Evolutionary conservation across 1,140 invertebrate genomes (phyloP).

Genomic region (Drosophila nebulosa): DNA sequence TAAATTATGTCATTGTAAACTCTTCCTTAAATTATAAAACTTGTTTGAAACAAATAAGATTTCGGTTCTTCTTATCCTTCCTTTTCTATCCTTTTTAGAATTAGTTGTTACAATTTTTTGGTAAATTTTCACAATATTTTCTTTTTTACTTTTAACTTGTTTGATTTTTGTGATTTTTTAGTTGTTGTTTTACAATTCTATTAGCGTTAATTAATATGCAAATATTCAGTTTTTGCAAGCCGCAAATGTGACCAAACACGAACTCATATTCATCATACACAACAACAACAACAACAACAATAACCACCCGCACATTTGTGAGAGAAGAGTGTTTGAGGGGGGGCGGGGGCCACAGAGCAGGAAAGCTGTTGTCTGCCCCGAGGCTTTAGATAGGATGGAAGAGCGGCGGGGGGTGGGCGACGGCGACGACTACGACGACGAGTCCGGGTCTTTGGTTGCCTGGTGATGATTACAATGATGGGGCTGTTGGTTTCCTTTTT

Average conservation of each 20-base stretch:
- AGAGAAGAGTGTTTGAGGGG: neutral
- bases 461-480: slow-evolving; percentile 79
- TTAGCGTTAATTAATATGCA: slow-evolving; percentile 78
- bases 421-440: neutral
- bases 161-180: slow-evolving; percentile 1
- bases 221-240: slow-evolving; percentile 32
- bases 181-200: slow-evolving; percentile 57
- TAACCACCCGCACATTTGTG: neutral
- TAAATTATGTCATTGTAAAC: too few relatives aligned
- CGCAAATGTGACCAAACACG: slow-evolving; percentile 56
- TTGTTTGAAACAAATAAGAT: too few relatives aligned
- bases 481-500: slow-evolving; percentile 65
- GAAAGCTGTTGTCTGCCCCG: slow-evolving; percentile 9
- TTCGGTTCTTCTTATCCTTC: too few relatives aligned
- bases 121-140: neutral
- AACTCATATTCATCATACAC: slow-evolving; percentile 23
- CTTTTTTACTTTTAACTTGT: neutral
- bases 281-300: neutral
- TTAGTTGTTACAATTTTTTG: neutral
- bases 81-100: neutral
- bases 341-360: neutral
- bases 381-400: neutral
- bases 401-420: too few relatives aligned
- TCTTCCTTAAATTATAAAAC: too few relatives aligned
- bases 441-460: slow-evolving; percentile 41